Evolutionary conservation across 2,888 invertebrate species (phyloP).

Genomic region (Drosophila engyochracea): DNA sequence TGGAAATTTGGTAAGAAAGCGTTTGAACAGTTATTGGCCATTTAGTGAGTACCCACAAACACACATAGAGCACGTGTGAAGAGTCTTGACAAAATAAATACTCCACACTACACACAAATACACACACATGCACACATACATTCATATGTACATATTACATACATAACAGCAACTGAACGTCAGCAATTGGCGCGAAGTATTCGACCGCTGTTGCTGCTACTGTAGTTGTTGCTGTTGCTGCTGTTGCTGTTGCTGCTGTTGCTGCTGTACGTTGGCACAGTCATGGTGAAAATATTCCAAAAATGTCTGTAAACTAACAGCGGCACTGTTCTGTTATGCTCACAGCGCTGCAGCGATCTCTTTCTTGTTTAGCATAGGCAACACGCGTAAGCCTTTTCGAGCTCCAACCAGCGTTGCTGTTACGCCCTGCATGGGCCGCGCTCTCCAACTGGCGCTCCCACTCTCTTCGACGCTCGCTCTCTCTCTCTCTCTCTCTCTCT

Average conservation of each 20-base stretch:
- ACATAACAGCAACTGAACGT: conserved; percentile 38
- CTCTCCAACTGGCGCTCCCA: conserved; percentile 21
- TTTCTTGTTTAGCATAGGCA: conserved; percentile 21
- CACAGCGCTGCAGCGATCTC: conserved; percentile 41
- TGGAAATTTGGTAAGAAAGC: conserved; percentile 50
- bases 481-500: conserved; percentile 1
- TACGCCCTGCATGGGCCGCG: conserved; percentile 27
- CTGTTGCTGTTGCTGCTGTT: conserved; percentile 13
- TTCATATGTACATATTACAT: not conserved
- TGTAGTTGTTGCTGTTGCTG: conserved; percentile 18
- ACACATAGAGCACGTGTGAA: conserved; percentile 33
- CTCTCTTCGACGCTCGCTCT: conserved; percentile 7
- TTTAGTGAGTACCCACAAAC: conserved; percentile 27
- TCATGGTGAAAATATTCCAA: conserved; percentile 67
- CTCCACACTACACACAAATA: conserved; percentile 7
- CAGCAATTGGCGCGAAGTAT: conserved; percentile 64
- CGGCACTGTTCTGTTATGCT: conserved; percentile 36
- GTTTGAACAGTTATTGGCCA: conserved; percentile 54
- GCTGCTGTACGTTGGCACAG: conserved; percentile 42
- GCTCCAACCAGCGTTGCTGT: conserved; percentile 27
- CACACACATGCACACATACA: not conserved
- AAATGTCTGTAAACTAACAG: conserved; percentile 67
- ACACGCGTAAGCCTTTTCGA: conserved; percentile 30
- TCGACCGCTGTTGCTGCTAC: conserved; percentile 14
- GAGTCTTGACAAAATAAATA: conserved; percentile 25